Percentiles rank a stretch among this genome's conserved stretches.
Evolutionary conservation across 2,797 vertebrate species (phyloP).

Genomic region (Leuciscus waleckii): DNA sequence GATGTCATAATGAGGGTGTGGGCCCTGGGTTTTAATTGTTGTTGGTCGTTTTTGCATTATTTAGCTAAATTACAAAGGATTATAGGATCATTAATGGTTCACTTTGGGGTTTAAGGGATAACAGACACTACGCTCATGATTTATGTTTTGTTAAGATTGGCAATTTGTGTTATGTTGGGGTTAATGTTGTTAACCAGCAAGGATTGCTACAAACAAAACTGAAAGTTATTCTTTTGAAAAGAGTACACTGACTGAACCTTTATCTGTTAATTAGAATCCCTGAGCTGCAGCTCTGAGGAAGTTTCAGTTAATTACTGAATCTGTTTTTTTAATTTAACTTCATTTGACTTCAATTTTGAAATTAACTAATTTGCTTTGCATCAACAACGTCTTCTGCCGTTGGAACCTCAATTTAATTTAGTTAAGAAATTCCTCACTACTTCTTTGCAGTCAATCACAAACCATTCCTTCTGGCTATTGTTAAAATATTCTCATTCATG

Average conservation of each 20-base stretch:
- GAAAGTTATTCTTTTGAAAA: constrained; percentile 3
- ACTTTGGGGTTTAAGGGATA: not conserved
- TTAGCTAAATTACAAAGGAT: constrained; percentile 20
- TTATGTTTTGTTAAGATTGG: not conserved
- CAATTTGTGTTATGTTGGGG: not conserved
- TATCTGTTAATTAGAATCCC: constrained; percentile 29
- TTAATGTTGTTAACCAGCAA: constrained; percentile 9
- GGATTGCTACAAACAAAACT: constrained; percentile 22
- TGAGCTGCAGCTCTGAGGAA: constrained; percentile 9
- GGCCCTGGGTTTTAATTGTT: constrained; percentile 25
- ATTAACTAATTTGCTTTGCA: not conserved
- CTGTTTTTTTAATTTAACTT: not conserved
- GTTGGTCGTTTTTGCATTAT: constrained; percentile 22
- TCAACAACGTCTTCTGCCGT: not conserved
- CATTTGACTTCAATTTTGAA: not conserved
- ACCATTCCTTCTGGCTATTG: not conserved
- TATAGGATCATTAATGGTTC: constrained; percentile 4
- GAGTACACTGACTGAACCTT: not conserved
- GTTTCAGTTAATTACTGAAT: constrained; percentile 17
- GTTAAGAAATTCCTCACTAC: no score
- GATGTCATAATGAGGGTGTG: constrained; percentile 37
- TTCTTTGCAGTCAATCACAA: not conserved
- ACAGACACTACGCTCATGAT: not conserved
- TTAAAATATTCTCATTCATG: not conserved
- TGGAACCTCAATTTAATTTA: not conserved